Conservation (phyloP, 1,140 invertebrate species). For the Euglossa dilemma region DNA sequence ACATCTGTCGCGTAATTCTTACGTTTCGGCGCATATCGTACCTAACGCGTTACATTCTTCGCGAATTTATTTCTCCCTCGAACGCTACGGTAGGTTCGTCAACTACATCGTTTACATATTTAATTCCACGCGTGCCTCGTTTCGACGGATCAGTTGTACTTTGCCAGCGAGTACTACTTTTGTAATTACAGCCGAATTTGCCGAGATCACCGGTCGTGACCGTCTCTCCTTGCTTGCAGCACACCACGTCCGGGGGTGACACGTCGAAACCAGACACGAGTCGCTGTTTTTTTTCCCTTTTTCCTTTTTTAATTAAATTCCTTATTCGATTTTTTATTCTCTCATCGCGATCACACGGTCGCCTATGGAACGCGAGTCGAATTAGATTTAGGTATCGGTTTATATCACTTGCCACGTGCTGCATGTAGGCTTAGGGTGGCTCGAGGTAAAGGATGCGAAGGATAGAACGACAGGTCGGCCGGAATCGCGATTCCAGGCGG, state of each 20-base stretch:
- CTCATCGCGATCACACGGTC: constrained; percentile 57
- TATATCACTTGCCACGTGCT: constrained; percentile 81
- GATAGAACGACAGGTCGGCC: constrained; percentile 6
- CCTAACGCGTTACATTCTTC: constrained; percentile 60
- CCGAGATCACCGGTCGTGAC: background rate
- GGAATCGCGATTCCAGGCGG: background rate
- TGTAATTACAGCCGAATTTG: background rate
- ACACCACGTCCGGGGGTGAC: background rate
- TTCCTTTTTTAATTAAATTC: background rate
- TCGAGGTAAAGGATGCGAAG: constrained; percentile 61
- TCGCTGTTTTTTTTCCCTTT: background rate
- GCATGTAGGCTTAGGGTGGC: constrained; percentile 76
- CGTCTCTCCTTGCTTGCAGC: background rate
- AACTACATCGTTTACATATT: constrained; percentile 29
- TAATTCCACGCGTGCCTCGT: constrained; percentile 8
- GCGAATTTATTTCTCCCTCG: constrained; percentile 4
- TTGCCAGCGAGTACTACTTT: constrained; percentile 9
- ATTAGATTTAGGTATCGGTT: constrained; percentile 67
- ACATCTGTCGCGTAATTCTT: constrained; percentile 63
- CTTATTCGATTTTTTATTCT: constrained; percentile 31
- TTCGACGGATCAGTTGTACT: constrained; percentile 20
- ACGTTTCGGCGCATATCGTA: constrained; percentile 76
- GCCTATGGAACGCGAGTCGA: constrained; percentile 75
- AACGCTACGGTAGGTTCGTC: constrained; percentile 51
- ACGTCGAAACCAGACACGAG: constrained; percentile 12